Evolutionary conservation across 2,797 vertebrate species (phyloP).

Genomic region (Passerculus sandwichensis): DNA sequence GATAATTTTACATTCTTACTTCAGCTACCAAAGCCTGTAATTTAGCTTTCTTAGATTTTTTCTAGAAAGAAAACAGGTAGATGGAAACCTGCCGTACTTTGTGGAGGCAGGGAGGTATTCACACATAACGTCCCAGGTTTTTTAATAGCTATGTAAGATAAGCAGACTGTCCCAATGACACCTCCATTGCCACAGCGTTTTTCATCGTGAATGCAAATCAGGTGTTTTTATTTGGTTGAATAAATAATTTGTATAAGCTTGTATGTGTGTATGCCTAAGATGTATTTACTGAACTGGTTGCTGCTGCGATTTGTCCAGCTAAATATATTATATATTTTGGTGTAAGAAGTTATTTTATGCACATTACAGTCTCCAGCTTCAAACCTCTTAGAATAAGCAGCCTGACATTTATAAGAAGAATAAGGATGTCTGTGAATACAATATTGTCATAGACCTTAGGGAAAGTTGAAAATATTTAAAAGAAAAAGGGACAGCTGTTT

Average conservation of each 20-base stretch:
- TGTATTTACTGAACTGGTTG: background rate
- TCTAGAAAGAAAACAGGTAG: background rate
- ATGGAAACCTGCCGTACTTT: background rate
- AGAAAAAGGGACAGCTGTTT: background rate
- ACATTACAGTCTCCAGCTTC: background rate
- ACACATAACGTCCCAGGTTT: background rate
- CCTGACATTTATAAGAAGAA: background rate
- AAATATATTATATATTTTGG: background rate
- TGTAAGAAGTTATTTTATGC: background rate
- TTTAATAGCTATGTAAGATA: background rate
- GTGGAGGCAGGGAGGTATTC: background rate
- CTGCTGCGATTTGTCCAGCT: background rate
- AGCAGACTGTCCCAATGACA: background rate
- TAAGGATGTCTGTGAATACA: background rate
- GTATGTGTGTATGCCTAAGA: no score
- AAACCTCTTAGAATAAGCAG: background rate
- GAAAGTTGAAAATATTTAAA: background rate
- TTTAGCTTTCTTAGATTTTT: background rate
- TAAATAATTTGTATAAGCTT: background rate
- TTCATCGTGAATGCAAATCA: background rate
- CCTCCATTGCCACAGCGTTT: background rate
- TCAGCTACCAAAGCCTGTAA: background rate
- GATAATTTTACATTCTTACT: background rate
- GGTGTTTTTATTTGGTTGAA: background rate
- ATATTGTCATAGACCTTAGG: background rate